Percentiles rank a stretch among this genome's conserved stretches.
phyloP scores from a whole-genome alignment of 2,113 vertebrate species.

The Dryoscopus gambensis region DNA sequence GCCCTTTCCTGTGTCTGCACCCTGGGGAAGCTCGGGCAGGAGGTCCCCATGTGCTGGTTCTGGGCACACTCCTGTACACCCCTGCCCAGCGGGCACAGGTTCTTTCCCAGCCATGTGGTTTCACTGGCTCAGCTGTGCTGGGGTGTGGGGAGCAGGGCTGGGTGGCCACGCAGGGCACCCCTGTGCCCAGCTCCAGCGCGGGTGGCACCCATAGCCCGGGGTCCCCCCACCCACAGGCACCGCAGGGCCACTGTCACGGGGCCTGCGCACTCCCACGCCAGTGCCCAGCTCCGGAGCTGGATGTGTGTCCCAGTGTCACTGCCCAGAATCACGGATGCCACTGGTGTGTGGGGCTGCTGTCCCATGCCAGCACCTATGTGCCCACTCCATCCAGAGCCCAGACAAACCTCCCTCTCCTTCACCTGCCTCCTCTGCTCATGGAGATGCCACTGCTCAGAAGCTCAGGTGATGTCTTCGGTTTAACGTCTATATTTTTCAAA shows the following conservation, averaged over 20 bases:
- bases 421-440: background rate
- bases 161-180: accelerated
- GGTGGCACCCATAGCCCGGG: background rate
- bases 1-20: background rate
- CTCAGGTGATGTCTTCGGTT: background rate
- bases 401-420: background rate
- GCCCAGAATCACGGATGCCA: background rate
- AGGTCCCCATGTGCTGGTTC: accelerated
- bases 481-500: too few species aligned
- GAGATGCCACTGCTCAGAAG: background rate
- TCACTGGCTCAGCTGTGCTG: background rate
- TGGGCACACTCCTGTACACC: accelerated
- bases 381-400: background rate
- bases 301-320: accelerated
- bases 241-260: accelerated
- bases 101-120: background rate
- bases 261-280: background rate
- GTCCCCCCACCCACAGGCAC: background rate
- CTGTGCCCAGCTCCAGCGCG: accelerated
- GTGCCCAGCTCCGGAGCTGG: background rate
- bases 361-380: accelerated
- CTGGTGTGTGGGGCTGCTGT: background rate
- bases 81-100: background rate
- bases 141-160: background rate
- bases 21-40: background rate